Base-by-base conservation (phyloP, 2,797 vertebrate species). In the Fistularia tabacaria region DNA sequence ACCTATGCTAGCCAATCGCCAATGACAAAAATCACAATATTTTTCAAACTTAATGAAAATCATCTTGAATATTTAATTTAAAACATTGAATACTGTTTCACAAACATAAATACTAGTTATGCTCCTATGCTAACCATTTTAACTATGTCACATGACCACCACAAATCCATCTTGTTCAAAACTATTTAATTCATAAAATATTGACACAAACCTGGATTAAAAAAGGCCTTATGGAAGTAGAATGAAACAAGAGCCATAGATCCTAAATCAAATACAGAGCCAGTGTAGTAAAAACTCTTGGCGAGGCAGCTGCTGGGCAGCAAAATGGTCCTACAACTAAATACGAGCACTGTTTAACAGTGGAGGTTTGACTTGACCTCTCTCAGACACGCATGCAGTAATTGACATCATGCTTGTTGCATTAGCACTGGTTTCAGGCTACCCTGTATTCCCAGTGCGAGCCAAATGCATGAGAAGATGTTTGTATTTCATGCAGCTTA, bases 341-440 rank as follows among this genome's bases (percentile, higher is more conserved):
- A 58, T 12, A 48, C 11, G 38, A 64, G 37, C 10, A 44, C 36
- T 7, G 48, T 59, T 64, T 53, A 61, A 47, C 60, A 71, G 70
- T 39, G 49, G 46, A 57, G 49, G 38, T 64, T 39, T 53, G 1
- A 36, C 51, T 73, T 10, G 9, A 46, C 59, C 57, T 53, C 14
- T 66, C 57, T 47, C 7, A 46, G 54, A 54, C 40, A 65, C 54
- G 57, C 56, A 74, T 46, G 55, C 62, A 49, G 57, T 86, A 81
- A 81, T 86, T 79, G 74, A 67, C 58, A 84, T 88, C 88, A 89
- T 71, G 82, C 81, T 14, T 54, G 38, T 38, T 76, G 53, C 62
- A 83, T 88, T 88, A 86, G 65, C 6, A 6, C 47, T 57, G 72
- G 49, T 44, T 63, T 45, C 58, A 44, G 51, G 46, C 40, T 7